A percentile compares a stretch with the other conserved stretches of the same genome.
These are phyloP conservation scores for Alectoris magna DNA, from an alignment of 2,797 vertebrate genomes.

Conservation along the genomic window DNA sequence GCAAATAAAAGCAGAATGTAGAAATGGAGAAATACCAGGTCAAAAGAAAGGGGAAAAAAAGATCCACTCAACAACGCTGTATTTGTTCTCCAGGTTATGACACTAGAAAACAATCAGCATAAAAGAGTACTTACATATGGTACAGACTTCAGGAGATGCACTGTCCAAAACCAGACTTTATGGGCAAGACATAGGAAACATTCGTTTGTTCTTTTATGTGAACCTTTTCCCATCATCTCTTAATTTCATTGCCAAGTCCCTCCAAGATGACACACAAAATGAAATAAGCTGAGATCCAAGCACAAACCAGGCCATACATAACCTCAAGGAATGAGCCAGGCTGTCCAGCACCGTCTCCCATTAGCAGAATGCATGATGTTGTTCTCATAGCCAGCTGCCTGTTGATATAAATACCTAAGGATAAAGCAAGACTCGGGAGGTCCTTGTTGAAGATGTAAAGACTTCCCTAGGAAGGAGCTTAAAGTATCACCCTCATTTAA, in stretches of 20 bases:
- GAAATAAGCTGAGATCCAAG: not conserved
- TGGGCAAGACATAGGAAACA: not conserved
- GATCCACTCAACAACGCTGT: not conserved
- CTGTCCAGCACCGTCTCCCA: not conserved
- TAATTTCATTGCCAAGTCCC: not conserved
- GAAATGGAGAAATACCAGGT: not conserved
- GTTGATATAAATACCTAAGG: not conserved
- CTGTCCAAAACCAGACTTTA: not conserved
- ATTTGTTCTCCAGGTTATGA: not conserved
- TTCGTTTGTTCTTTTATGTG: constrained; percentile 8
- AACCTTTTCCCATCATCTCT: constrained; percentile 2
- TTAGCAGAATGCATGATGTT: not conserved
- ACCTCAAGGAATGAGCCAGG: not conserved
- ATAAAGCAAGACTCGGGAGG: not conserved
- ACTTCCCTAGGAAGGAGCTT: not conserved
- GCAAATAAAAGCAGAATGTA: not conserved
- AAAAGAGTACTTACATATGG: not conserved
- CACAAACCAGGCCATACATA: not conserved
- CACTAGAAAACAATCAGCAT: not conserved
- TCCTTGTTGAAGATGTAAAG: not conserved
- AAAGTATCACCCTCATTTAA: not conserved
- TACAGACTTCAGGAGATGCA: not conserved
- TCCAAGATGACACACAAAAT: not conserved
- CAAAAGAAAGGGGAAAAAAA: not conserved
- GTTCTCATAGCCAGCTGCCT: not conserved